Evolutionary conservation across 2,113 vertebrate species (phyloP).

Genomic region (Pavo muticus): DNA sequence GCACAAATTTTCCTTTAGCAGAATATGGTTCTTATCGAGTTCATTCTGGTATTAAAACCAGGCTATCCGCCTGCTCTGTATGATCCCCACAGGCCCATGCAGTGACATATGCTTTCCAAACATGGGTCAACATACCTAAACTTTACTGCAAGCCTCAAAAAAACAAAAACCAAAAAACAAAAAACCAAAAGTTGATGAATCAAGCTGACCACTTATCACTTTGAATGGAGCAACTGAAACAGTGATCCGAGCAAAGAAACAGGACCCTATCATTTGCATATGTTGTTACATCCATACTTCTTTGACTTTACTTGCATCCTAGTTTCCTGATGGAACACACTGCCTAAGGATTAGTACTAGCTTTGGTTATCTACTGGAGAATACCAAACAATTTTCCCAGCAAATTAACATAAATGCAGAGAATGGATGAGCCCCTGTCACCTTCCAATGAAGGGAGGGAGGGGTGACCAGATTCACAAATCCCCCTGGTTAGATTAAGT

Average conservation of each 20-base stretch:
- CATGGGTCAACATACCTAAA: not conserved
- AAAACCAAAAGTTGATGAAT: not conserved
- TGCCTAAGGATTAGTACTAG: not conserved
- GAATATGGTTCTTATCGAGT: not conserved
- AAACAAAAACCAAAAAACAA: too few species aligned
- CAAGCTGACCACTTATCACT: not conserved
- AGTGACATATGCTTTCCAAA: rapidly evolving
- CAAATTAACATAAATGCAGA: rapidly evolving
- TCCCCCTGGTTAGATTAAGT: too few species aligned
- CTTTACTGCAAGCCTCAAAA: not conserved
- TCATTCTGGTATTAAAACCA: not conserved
- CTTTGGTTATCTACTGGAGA: not conserved
- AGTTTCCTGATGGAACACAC: not conserved
- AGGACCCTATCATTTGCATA: rapidly evolving
- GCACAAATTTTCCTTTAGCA: not conserved
- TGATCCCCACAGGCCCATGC: not conserved
- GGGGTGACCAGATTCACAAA: too few species aligned
- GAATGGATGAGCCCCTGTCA: too few species aligned
- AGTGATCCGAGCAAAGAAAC: not conserved
- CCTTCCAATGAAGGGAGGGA: too few species aligned
- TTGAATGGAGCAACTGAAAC: not conserved
- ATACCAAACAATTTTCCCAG: not conserved
- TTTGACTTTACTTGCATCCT: not conserved
- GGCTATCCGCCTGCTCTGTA: rapidly evolving
- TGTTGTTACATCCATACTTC: not conserved